Conservation (phyloP, 1,140 invertebrate species). For the Drosophila arawakana region DNA sequence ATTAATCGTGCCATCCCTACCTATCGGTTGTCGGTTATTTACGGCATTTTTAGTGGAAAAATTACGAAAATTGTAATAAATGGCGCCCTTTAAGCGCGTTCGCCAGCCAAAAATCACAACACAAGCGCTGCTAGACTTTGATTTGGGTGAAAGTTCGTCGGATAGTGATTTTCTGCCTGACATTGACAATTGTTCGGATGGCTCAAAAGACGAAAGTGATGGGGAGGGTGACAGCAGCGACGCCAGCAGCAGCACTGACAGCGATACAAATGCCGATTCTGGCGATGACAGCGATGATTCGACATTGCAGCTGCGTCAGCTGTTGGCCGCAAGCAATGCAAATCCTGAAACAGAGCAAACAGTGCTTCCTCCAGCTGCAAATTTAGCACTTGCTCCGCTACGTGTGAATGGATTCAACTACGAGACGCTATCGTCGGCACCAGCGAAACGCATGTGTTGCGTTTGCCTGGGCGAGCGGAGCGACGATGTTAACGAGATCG, state of each 20-base stretch:
- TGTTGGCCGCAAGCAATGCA: conserved; percentile 52
- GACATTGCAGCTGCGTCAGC: conserved; percentile 76
- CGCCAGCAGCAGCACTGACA: conserved; percentile 77
- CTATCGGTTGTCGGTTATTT: conserved; percentile 22
- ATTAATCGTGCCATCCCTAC: neutral
- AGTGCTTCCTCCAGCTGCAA: neutral
- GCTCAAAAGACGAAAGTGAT: conserved; percentile 85
- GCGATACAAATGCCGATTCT: conserved; percentile 81
- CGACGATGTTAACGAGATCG: conserved; percentile 97
- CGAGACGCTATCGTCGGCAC: conserved; percentile 43
- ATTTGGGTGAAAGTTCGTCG: conserved; percentile 96
- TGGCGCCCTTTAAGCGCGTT: conserved; percentile 74
- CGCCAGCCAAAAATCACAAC: conserved; percentile 80
- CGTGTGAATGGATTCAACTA: conserved; percentile 43
- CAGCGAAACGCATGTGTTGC: conserved; percentile 91
- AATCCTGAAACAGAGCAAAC: conserved; percentile 1
- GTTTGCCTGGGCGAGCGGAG: conserved; percentile 96
- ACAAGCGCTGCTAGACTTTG: conserved; percentile 84
- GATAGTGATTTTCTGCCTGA: conserved; percentile 98
- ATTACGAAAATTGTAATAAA: conserved; percentile 43
- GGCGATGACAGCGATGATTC: conserved; percentile 74
- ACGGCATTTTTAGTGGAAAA: conserved; percentile 20
- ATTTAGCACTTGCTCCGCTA: neutral
- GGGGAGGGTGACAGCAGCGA: conserved; percentile 81
- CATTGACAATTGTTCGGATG: conserved; percentile 88